These are phyloP conservation scores for Smithornis capensis DNA, from an alignment of 2,113 vertebrate genomes.

Conservation along the genomic window DNA sequence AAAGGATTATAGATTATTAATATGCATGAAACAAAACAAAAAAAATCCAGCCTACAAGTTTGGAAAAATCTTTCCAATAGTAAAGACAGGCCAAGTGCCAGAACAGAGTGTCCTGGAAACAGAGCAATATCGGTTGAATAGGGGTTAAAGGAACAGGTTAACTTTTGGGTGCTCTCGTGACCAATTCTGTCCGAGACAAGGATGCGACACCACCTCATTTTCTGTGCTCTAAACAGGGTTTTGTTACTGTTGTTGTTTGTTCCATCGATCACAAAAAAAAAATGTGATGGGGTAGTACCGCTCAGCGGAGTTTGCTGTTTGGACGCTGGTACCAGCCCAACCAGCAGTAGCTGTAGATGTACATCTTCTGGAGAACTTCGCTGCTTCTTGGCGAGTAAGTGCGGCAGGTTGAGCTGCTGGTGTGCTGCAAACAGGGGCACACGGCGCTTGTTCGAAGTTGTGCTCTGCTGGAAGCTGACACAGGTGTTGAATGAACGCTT, in stretches of 20 bases:
- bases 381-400: not conserved
- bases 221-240: not conserved
- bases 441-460: fast-evolving
- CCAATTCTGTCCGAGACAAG: fast-evolving
- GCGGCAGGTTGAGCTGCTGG: not conserved
- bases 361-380: not conserved
- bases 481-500: not conserved
- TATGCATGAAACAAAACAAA: not conserved
- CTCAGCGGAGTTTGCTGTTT: not conserved
- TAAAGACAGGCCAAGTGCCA: not conserved
- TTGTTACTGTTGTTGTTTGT: not conserved
- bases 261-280: not conserved
- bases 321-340: not conserved
- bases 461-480: not conserved
- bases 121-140: fast-evolving
- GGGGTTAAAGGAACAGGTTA: not conserved
- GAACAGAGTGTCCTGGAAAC: not conserved
- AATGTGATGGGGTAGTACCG: not conserved
- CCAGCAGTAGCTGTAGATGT: not conserved
- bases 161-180: not conserved
- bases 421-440: fast-evolving
- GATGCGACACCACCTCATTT: not conserved
- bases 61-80: not conserved
- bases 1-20: not conserved
- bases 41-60: not conserved